Evolutionary conservation across 37 sponge, comb jelly and placozoan species (phyloP), one percentile per base, ranked within the genome.

Genomic region (Geodia barretti): DNA sequence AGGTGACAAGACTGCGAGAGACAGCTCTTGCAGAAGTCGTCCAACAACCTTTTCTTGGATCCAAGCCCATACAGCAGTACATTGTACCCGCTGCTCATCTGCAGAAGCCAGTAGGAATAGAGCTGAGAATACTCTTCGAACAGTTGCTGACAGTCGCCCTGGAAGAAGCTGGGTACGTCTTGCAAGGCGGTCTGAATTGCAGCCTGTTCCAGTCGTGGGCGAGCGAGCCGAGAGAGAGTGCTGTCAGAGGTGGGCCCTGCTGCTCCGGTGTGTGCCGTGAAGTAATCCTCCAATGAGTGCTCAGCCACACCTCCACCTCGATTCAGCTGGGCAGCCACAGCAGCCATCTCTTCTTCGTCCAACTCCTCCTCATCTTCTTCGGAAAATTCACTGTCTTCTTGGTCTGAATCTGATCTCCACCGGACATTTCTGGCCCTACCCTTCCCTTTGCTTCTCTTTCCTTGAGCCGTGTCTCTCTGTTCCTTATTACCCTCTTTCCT

Each of bases 51-150:
- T 23, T 78, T 78, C 39, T 98, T 98, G 11, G 97, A 96, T 30
- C 99, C 99, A n/a, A 96, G 60, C 38, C 99, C 99, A 78, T 94
- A 94, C 24, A 96, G 82, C 24, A 96, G 73, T 1, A 98, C 54
- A 68, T 96, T 98, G 60, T 84, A 96, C 1, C 97, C 97, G n/a
- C 83, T 62, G 26, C 75, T 76, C 61, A 94, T 41, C 41, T 88
- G 89, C 39, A 77, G 54, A 21, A 84, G 68, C 92, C 92, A 92
- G 41, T 92, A 85, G 17, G 67, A 36, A 67, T 66, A 92, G 19
- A 80, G 59, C 5, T 47, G 36, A 4, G 19, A 3, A 82, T 87
- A 72, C 19, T 75, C 72, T 23, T 74, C 24, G 54, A 41, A 65
- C 38, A 92, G 71, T 0, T 37, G 26, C 35, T 41, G 60, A 17